Evolutionary conservation across 2,113 vertebrate genomes (phyloP).

Genomic region (Ancistrus triradiatus): DNA sequence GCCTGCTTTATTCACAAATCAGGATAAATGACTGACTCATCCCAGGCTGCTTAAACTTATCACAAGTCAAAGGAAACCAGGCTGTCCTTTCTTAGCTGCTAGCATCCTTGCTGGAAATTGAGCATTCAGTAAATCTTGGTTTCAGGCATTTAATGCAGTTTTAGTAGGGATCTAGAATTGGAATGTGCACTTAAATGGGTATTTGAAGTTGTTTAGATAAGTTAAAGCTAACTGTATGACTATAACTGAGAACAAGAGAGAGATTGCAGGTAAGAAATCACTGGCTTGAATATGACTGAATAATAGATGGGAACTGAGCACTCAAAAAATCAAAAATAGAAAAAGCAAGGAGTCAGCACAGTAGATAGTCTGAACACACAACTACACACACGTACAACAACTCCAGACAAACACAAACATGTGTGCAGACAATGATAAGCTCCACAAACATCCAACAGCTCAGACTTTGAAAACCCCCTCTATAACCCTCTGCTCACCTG

Average conservation of each 20-base stretch:
- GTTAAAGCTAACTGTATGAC: not conserved
- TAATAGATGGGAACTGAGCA: conserved; percentile 70
- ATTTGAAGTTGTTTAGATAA: conserved; percentile 11
- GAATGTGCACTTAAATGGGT: no score
- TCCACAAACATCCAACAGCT: conserved; percentile 3
- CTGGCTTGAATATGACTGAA: conserved; percentile 63
- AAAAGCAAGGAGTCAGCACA: conserved; percentile 27
- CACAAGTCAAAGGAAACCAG: no score
- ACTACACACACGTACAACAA: conserved; percentile 5
- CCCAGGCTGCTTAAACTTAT: no score
- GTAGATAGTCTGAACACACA: not conserved
- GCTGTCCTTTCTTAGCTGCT: no score
- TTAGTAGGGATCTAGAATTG: no score
- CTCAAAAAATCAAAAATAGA: conserved; percentile 69
- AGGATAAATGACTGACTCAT: no score
- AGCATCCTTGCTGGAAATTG: no score
- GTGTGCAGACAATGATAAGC: not conserved
- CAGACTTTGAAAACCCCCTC: not conserved
- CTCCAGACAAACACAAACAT: conserved; percentile 6
- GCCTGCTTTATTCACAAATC: no score
- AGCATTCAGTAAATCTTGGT: no score
- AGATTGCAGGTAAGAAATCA: conserved; percentile 50
- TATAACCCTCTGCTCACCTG: conserved; percentile 5
- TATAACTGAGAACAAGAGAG: not conserved
- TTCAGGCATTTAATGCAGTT: no score